Percentiles rank a stretch among this genome's conserved stretches.
Evolutionary conservation across 2,797 vertebrate genomes (phyloP).

Genomic region (Pyrocephalus nanus): DNA sequence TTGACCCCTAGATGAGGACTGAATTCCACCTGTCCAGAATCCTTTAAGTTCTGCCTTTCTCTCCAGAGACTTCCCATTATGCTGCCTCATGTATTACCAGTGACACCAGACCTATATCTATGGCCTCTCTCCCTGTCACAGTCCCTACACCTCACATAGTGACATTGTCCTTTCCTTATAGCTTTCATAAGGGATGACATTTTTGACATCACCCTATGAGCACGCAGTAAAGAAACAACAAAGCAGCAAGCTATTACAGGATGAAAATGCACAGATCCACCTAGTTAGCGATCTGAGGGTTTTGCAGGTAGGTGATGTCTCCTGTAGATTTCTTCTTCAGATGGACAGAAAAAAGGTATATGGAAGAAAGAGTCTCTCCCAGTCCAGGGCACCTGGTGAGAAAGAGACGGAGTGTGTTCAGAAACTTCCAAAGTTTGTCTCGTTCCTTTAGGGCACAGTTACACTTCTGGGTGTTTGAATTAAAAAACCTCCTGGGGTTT

Average conservation of each 20-base stretch:
- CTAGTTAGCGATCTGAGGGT: constrained; percentile 18
- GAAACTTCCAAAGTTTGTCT: constrained; percentile 5
- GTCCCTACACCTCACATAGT: not conserved
- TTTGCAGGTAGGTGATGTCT: not conserved
- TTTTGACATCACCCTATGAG: constrained; percentile 21
- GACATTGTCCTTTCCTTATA: constrained; percentile 42
- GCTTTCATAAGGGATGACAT: constrained; percentile 43
- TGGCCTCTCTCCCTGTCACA: constrained; percentile 14
- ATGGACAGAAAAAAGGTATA: not conserved
- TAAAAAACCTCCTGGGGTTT: constrained; percentile 39
- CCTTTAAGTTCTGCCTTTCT: not conserved
- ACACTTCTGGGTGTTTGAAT: constrained; percentile 32
- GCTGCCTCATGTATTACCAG: constrained; percentile 33
- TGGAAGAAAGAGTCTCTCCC: not conserved
- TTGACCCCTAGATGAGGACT: constrained; percentile 21
- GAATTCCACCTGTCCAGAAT: not conserved
- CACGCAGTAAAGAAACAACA: not conserved
- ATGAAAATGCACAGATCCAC: constrained; percentile 13
- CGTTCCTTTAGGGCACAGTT: not conserved
- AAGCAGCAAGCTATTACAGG: constrained; percentile 3
- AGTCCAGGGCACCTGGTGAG: not conserved
- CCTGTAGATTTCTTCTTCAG: constrained; percentile 14
- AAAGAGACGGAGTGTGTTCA: not conserved
- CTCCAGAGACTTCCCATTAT: not conserved
- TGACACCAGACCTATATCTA: constrained; percentile 36